Percentiles rank a stretch among this genome's conserved stretches.
These are phyloP conservation scores for Macrotus californicus DNA, from an alignment of 2,113 vertebrate species.

Conservation along the genomic window DNA sequence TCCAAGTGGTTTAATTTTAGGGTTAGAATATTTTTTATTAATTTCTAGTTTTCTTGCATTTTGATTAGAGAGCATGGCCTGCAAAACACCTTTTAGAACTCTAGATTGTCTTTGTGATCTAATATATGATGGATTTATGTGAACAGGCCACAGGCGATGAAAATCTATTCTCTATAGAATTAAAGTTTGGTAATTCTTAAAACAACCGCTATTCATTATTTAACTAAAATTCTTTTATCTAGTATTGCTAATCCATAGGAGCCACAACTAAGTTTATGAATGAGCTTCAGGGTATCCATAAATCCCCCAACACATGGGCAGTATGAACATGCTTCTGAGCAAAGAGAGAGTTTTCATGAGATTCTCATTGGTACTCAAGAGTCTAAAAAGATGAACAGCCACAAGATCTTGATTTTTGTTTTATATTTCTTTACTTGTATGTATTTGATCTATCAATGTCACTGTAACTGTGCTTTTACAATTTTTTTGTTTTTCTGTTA, in stretches of 20 bases:
- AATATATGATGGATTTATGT: not conserved
- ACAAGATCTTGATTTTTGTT: not conserved
- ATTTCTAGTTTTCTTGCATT: not conserved
- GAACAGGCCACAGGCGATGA: not conserved
- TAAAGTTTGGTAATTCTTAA: slow-evolving; percentile 33
- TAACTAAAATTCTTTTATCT: slow-evolving; percentile 27
- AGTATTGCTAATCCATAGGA: not conserved
- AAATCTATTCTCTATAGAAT: slow-evolving; percentile 13
- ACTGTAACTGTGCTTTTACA: not conserved
- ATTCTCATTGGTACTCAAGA: not conserved
- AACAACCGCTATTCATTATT: slow-evolving; percentile 36
- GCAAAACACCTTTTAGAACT: not conserved
- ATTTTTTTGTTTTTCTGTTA: not conserved
- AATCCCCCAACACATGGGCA: not conserved
- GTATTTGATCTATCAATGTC: not conserved
- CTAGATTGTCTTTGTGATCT: not conserved
- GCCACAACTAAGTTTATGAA: not conserved
- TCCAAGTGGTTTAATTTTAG: not conserved
- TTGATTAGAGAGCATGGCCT: not conserved
- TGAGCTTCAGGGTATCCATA: not conserved
- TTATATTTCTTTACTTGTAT: not conserved
- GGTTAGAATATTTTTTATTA: not conserved
- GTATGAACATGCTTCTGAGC: not conserved
- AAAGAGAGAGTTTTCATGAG: not conserved
- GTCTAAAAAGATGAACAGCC: not conserved